phyloP scores from a whole-genome alignment of 2,888 invertebrate genomes.

The Ommatoiulus sabulosus region DNA sequence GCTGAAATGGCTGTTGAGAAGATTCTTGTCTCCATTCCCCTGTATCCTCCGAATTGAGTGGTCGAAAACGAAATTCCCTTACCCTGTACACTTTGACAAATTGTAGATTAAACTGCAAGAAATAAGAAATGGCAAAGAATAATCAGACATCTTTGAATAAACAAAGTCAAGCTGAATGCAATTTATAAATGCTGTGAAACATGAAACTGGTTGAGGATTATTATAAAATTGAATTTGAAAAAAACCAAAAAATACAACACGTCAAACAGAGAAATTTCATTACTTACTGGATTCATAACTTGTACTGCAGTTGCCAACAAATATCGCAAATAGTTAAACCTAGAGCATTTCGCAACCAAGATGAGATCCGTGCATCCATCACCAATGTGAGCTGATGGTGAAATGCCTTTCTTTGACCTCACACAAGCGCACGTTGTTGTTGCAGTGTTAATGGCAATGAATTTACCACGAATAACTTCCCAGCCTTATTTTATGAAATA shows the following conservation, averaged over 20 bases:
- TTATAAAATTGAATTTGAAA: not conserved
- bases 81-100: conserved; percentile 59
- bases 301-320: conserved; percentile 75
- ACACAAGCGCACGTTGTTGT: conserved; percentile 82
- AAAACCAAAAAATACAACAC: not conserved
- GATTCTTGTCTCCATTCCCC: conserved; percentile 1
- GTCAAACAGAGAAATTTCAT: conserved; percentile 48
- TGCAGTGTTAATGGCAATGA: conserved; percentile 81
- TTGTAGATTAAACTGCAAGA: conserved; percentile 56
- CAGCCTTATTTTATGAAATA: conserved; percentile 63
- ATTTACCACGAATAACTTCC: conserved; percentile 76
- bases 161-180: not conserved
- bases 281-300: conserved; percentile 75
- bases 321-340: conserved; percentile 78
- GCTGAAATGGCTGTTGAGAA: not conserved
- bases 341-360: conserved; percentile 78
- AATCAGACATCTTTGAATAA: not conserved
- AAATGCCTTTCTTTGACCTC: conserved; percentile 80
- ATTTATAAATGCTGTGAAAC: too few relatives aligned
- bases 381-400: conserved; percentile 82
- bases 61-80: conserved; percentile 59
- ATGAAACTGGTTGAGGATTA: not conserved
- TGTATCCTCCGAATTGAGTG: conserved; percentile 4
- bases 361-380: conserved; percentile 84
- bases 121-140: not conserved